Evolutionary conservation across 2,888 invertebrate genomes (phyloP), one percentile per base, ranked within the genome.

Genomic region (Agrenia bidenticulata): DNA sequence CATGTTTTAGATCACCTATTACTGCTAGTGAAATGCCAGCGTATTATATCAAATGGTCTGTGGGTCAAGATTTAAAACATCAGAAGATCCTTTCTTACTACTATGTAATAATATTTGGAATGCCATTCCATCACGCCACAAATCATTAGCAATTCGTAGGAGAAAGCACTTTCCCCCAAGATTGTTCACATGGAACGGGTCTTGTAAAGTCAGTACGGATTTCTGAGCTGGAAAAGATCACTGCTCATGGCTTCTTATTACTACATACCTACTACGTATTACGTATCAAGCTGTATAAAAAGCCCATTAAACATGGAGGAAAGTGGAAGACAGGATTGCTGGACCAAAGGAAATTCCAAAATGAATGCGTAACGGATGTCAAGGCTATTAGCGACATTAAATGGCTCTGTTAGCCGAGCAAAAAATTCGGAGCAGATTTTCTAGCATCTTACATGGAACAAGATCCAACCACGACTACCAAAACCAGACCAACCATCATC

Each of bases 301-400:
- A 57, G 57, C 7, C 57, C 57, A 57, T 57, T 57, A 57, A 57
- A 57, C 57, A 41, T 57, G 57, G 21, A 41, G 41, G 21, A 57
- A 19, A 23, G 24, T 39, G 39, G 27, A 57, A 32, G 32, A 55
- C 24, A 32, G 27, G 27, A 27, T 55, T 27, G 55, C n/a, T 27
- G 55, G 26, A 26, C 55, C 19, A 26, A 27, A 55, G 32, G 27
- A 57, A 57, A 57, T 57, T 37, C 57, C 57, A 41, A 57, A 57
- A 57, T 57, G 57, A 57, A 57, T 57, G 41, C 57, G 57, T 37
- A 57, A 57, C 57, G 57, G 57, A 57, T 57, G 57, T 57, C 57
- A 57, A 57, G 41, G 57, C 57, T 57, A 57, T 57, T 57, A 57
- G 57, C 57, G 57, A 57, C 57, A 57, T 57, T 57, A 57, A 57